A percentile compares a stretch with the other conserved stretches of the same genome.
Conservation (phyloP, 1,140 invertebrate genomes). For the Euwallacea similis region DNA sequence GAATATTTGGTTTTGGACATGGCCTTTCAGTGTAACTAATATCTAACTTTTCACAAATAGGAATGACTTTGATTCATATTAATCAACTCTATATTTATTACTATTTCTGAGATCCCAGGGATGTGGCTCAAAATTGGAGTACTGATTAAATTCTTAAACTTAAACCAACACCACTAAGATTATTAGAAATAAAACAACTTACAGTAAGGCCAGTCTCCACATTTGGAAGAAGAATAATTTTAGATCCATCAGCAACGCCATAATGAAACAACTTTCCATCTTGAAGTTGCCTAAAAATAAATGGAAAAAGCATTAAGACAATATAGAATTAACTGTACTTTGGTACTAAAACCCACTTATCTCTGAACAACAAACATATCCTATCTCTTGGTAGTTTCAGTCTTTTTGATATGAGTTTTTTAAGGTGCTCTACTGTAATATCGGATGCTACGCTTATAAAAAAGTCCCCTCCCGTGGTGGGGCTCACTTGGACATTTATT, state of each 20-base stretch:
- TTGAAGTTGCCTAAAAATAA: slow-evolving; percentile 74
- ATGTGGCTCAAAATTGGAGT: not conserved
- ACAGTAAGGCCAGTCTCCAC: slow-evolving; percentile 93
- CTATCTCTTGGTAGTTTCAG: slow-evolving; percentile 89
- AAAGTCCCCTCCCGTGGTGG: slow-evolving; percentile 89
- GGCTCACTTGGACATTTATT: slow-evolving; percentile 81
- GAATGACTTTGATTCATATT: too few species aligned
- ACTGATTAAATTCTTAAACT: not conserved
- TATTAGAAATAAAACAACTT: slow-evolving; percentile 56
- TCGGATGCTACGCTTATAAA: slow-evolving; percentile 75
- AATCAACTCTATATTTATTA: too few species aligned
- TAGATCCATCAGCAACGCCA: slow-evolving; percentile 81
- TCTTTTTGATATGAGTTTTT: slow-evolving; percentile 88
- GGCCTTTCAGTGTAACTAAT: too few species aligned
- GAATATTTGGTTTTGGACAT: too few species aligned
- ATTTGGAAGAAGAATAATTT: slow-evolving; percentile 86
- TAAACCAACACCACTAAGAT: too few species aligned
- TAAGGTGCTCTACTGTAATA: slow-evolving; percentile 83
- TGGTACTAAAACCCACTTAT: slow-evolving; percentile 71
- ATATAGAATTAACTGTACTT: slow-evolving; percentile 44
- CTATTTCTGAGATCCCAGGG: too few species aligned
- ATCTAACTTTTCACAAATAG: too few species aligned
- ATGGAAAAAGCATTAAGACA: slow-evolving; percentile 14
- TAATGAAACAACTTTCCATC: slow-evolving; percentile 86
- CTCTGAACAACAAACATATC: slow-evolving; percentile 86